Percentiles rank a stretch among this genome's conserved stretches.
These are phyloP conservation scores for Lagopus muta DNA, from an alignment of 2,113 vertebrate species.

Conservation along the genomic window DNA sequence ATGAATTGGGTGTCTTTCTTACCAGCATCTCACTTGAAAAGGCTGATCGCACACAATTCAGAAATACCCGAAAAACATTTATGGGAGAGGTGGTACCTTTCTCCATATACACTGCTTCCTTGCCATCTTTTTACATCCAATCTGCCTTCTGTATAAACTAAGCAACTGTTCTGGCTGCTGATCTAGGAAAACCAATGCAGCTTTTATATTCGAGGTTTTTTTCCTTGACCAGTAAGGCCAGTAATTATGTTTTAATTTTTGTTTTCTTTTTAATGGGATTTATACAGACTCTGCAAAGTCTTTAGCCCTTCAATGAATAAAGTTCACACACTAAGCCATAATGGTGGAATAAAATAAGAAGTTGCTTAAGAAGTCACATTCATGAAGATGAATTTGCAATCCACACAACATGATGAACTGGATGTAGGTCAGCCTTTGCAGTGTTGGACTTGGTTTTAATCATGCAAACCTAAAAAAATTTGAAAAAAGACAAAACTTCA, in stretches of 20 bases:
- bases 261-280: not conserved
- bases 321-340: not conserved
- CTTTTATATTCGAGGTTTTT: not conserved
- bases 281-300: not conserved
- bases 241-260: not conserved
- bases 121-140: not conserved
- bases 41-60: not conserved
- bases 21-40: not conserved
- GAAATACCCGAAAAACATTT: not conserved
- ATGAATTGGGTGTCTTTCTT: not conserved
- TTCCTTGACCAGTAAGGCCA: not conserved
- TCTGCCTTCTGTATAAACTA: not conserved
- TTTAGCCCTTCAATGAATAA: not conserved
- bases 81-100: not conserved
- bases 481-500: not conserved
- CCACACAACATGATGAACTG: not conserved
- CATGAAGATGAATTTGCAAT: not conserved
- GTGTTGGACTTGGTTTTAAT: not conserved
- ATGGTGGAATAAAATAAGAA: not conserved
- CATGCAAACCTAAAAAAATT: not conserved
- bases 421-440: not conserved
- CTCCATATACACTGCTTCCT: not conserved
- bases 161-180: not conserved
- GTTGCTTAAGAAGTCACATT: not conserved
- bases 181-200: not conserved